Base-by-base conservation (phyloP, 2,113 vertebrate species). In the Passerina amoena region DNA sequence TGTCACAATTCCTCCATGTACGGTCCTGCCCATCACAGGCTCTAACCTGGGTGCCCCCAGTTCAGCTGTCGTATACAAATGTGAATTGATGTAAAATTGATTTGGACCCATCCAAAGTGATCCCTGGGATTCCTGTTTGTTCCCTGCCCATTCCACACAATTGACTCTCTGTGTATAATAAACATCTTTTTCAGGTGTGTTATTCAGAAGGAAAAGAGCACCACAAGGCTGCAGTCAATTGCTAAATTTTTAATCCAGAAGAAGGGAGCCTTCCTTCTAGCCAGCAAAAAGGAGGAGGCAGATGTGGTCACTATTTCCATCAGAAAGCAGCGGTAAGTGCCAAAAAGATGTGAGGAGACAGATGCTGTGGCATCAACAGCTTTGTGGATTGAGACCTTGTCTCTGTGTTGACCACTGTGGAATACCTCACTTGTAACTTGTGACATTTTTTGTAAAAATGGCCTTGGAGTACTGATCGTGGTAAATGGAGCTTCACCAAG, bases 1-100 rank as follows among this genome's bases (percentile, higher is more conserved):
- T 95, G 96, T 92, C 93, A 78, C 40, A 24, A 8, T 90, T 82
- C 71, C 31, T 68, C 69, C 65, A 45, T 8, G 4, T n/a, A n/a
- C 7, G 59, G 30, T 42, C 23, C 17, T 38, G 35, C 28, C n/a
- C 30, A 24, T 40, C 51, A 24, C 53, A 4, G 35, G 5, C 48
- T 57, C 6, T 50, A 33, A 65, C 22, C 16, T 27, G 35, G 4
- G 7, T 23, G 51, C 37, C 3, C 1, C 21, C 33, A 14, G 30
- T 77, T 76, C 57, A 47, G 16, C 23, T 15, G 8, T 48, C 66
- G 13, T 11, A 17, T 37, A 50, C 75, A 48, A 59, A 83, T 7
- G 25, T 37, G 63, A 63, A 57, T 38, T 37, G 33, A 54, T 54
- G 9, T 23, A 22, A 70, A 86, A 37, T 47, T 0, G 71, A 22